Evolutionary conservation across 2,797 vertebrate species (phyloP), one percentile per base, ranked within the genome.

Genomic region (Podargus strigoides): DNA sequence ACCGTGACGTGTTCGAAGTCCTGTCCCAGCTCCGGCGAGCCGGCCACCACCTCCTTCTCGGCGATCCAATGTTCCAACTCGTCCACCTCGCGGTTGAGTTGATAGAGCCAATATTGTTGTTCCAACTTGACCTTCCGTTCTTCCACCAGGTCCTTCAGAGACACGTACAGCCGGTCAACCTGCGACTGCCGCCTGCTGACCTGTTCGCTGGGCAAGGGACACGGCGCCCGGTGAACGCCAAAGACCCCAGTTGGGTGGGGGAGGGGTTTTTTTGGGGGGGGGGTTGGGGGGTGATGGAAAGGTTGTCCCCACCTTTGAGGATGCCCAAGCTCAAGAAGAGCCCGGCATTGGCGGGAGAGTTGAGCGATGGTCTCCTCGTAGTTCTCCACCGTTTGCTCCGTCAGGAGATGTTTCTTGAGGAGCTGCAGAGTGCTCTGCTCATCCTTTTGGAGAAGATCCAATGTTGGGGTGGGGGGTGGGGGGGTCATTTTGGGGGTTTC

Each of bases 31-130:
- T 99, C 99, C 0, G 99, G 98, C 0, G 99, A 99, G 72, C 98
- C 98, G 13, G 99, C 99, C 30, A 99, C 98, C 97, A 99, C 98
- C 96, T 99, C 99, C 93, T 98, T 98, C 97, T 99, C 98, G 0
- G 99, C 99, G 4, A 99, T 99, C 99, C 99, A 99, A 82, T 99
- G 99, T 97, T 99, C 99, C 82, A 99, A 98, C 93, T 99, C 99
- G 6, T 99, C 99, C 97, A 99, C 99, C 97, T 99, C 99, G 5
- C 99, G 98, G 97, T 98, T 99, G 58, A 99, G 98, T 98, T 99
- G 99, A 97, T 98, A 99, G 39, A 99, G 98, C 99, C 99, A 99
- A 94, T 99, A 99, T 94, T 99, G 99, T 97, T 99, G 99, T 97
- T 99, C 99, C 96, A 99, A 96, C 11, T 98, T 96, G 70, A 97